Base-by-base conservation (phyloP, 2,888 invertebrate species). In the Coleophora flavipennella region DNA sequence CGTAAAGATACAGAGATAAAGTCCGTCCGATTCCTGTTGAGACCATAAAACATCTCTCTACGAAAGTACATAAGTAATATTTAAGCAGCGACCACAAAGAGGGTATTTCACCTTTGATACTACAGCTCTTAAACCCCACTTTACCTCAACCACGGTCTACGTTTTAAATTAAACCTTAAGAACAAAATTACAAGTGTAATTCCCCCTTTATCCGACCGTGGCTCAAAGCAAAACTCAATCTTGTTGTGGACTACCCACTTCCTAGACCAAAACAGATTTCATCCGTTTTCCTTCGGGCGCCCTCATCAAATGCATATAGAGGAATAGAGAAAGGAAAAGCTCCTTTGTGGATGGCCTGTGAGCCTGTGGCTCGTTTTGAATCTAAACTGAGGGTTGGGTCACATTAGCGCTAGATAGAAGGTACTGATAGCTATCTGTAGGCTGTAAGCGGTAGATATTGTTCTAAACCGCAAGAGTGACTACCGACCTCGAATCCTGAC, bases 221-320 rank as follows among this genome's bases (percentile, higher is more conserved):
- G 32, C 11, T 27, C 59, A 61, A 57, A 62, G 60, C 50, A 40
- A 42, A 54, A 51, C 49, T 55, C 54, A 53, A 53, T 59, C 57
- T 57, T 46, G 48, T 33, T 31, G 43, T 39, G 49, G 50, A 46
- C 27, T 25, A 34, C 20, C 11, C 34, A 34, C 25, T 36, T 53
- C 52, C 52, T 53, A 54, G 55, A 48, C 49, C 46, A 55, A 58
- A 67, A 60, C 61, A 59, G 63, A 61, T 64, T 63, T 53, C 52
- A 59, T 55, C 53, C 46, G 43, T 55, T 57, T 52, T 55, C 51
- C 55, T 42, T 48, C 51, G 46, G 45, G 39, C 36, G 50, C 38
- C 51, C 48, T 50, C 54, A 50, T 55, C 52, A 53, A 57, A 55
- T n/a, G n/a, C n/a, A n/a, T 51, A 44, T 44, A 42, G 46, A 47